Evolutionary conservation across 2,888 invertebrate genomes (phyloP).

Genomic region (Aleiodes testaceus): DNA sequence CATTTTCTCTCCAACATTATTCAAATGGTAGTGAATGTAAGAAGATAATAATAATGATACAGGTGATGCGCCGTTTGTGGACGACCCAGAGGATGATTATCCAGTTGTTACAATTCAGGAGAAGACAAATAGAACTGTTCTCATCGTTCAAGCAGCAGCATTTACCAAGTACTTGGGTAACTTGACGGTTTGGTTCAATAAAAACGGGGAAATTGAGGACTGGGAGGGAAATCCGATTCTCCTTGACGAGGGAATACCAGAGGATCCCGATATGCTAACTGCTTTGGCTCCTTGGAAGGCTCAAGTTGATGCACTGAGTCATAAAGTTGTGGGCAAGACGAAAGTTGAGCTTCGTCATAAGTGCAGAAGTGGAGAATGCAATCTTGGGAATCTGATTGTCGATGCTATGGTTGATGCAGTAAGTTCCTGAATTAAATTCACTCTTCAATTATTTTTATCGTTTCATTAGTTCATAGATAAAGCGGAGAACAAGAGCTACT

Average conservation of each 20-base stretch:
- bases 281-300: conserved; percentile 78
- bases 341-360: conserved; percentile 77
- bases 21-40: too few species aligned
- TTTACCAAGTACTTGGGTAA: conserved; percentile 85
- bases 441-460: background rate
- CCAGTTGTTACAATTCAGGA: conserved; percentile 80
- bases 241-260: conserved; percentile 77
- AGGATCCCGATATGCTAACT: conserved; percentile 78
- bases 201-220: conserved; percentile 77
- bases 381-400: conserved; percentile 86
- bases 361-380: conserved; percentile 86
- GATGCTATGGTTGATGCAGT: conserved; percentile 83
- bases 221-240: conserved; percentile 86
- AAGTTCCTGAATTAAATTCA: conserved; percentile 69
- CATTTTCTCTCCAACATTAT: too few species aligned
- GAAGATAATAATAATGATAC: background rate
- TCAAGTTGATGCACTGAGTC: conserved; percentile 75
- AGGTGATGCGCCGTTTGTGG: conserved; percentile 66
- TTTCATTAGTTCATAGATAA: conserved; percentile 72
- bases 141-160: conserved; percentile 83
- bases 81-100: conserved; percentile 78
- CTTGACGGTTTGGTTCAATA: conserved; percentile 82
- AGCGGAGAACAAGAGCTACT: conserved; percentile 72
- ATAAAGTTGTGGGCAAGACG: conserved; percentile 76
- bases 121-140: conserved; percentile 76